Evolutionary conservation across 2,113 vertebrate genomes (phyloP).

Genomic region (Spheniscus mendiculus): DNA sequence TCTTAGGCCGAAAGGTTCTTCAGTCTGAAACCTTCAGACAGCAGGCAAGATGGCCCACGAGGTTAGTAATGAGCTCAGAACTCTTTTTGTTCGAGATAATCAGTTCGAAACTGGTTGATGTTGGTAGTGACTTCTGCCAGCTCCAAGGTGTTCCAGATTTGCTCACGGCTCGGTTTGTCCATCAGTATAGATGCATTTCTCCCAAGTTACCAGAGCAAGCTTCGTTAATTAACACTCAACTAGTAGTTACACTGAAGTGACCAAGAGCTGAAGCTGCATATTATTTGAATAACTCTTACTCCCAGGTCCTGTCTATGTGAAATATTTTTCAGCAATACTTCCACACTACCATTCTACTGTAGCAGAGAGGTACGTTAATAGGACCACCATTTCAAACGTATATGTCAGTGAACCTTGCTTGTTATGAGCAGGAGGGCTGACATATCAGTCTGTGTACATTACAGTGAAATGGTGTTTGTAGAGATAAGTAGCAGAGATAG

Average conservation of each 20-base stretch:
- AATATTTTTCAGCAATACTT: background rate
- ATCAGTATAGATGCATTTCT: background rate
- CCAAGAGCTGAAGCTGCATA: background rate
- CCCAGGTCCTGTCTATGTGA: background rate
- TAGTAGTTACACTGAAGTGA: background rate
- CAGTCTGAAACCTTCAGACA: constrained; percentile 12
- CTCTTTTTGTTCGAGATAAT: background rate
- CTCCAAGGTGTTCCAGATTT: background rate
- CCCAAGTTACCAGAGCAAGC: background rate
- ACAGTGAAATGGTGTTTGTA: background rate
- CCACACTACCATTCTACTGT: background rate
- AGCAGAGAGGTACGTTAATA: background rate
- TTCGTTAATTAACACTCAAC: background rate
- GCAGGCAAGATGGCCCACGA: background rate
- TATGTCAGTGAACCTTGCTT: background rate
- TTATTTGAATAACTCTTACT: background rate
- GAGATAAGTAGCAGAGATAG: background rate
- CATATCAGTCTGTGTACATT: background rate
- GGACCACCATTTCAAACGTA: background rate
- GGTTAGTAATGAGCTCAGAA: background rate
- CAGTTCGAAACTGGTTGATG: background rate
- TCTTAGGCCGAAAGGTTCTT: background rate
- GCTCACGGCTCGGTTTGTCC: background rate
- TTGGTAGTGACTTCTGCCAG: background rate
- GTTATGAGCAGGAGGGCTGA: background rate